Evolutionary conservation across 2,113 vertebrate species (phyloP).

Genomic region (Eleginops maclovinus): DNA sequence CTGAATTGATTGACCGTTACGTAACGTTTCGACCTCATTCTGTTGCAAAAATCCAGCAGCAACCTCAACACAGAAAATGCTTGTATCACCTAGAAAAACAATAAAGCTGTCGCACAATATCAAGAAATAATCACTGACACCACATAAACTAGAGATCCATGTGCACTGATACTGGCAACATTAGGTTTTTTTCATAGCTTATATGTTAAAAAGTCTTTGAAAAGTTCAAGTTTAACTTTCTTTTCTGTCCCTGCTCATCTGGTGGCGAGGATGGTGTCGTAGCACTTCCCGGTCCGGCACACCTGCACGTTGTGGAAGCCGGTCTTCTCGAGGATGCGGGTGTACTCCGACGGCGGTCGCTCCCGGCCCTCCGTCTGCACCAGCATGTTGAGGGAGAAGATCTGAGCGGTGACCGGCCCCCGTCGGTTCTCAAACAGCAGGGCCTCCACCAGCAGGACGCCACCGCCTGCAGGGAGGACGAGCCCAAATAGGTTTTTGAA

Average conservation of each 20-base stretch:
- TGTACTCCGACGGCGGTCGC: slow-evolving; percentile 76
- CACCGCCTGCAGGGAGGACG: slow-evolving; percentile 71
- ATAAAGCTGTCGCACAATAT: background rate
- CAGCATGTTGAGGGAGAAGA: slow-evolving; percentile 86
- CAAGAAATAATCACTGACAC: background rate
- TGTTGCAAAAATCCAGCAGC: background rate
- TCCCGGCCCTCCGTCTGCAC: slow-evolving; percentile 81
- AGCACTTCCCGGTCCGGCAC: slow-evolving; percentile 81
- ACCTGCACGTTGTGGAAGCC: slow-evolving; percentile 80
- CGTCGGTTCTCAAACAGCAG: slow-evolving; percentile 80
- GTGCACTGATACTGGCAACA: background rate
- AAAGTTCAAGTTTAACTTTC: background rate
- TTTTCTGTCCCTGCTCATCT: slow-evolving; percentile 68
- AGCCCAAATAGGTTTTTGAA: background rate
- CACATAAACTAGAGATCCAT: slow-evolving; percentile 2
- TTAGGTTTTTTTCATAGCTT: background rate
- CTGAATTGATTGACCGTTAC: too few species aligned
- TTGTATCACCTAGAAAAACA: too few species aligned
- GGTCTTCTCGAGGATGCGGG: slow-evolving; percentile 57
- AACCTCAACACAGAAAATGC: background rate
- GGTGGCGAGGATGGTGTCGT: slow-evolving; percentile 81
- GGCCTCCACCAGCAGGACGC: slow-evolving; percentile 82
- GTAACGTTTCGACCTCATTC: background rate
- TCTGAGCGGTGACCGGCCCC: slow-evolving; percentile 80
- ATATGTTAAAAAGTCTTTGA: background rate